Base-by-base conservation (phyloP, 2,888 invertebrate genomes). In the Caenorhabditis afra region DNA sequence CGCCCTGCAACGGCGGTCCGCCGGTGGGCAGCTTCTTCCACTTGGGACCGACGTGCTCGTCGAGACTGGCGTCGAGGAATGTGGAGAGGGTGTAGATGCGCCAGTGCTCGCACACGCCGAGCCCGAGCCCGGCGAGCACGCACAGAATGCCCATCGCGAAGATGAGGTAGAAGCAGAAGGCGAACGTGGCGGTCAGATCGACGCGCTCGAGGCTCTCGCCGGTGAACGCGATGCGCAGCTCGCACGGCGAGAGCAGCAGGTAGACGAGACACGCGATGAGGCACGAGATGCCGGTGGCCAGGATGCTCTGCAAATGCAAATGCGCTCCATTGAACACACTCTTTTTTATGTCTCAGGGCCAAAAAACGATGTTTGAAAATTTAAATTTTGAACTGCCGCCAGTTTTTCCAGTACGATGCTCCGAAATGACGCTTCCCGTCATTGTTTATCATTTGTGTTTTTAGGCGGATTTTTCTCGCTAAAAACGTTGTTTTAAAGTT, bases 91-190 rank as follows among this genome's bases (percentile, higher is more conserved):
- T 84, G 78, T 89, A 89, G 45, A 87, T 59, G 7, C 84, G 81
- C 78, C 87, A 81, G 52, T 85, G 84, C 66, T 89, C 87, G n/a
- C 88, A 82, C 20, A 87, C 18, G 39, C 82, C 77, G 8, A 89
- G 80, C 0, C 71, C 67, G 8, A 82, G 53, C 23, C 87, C 85
- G 39, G 74, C 84, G 11, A 83, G 57, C 37, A 88, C 77, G n/a
- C 87, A 84, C 0, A 89, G 53, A 12, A 89, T 55, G 10, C 84
- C 86, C 53, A 83, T 83, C 2, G 83, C 71, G 22, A 89, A 79
- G 45, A 84, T 80, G 53, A 90, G 71, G 71, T 87, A 89, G 82
- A 90, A 90, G 20, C 85, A 87, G 67, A 83, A 81, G 8, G 89
- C 87, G 62, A 86, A 87, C 22, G 75, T 75, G 65, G 88, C 85